A percentile compares a stretch with the other conserved stretches of the same genome.
These are phyloP conservation scores for Podocnemis expansa DNA, from an alignment of 2,113 vertebrate genomes.

Conservation along the genomic window DNA sequence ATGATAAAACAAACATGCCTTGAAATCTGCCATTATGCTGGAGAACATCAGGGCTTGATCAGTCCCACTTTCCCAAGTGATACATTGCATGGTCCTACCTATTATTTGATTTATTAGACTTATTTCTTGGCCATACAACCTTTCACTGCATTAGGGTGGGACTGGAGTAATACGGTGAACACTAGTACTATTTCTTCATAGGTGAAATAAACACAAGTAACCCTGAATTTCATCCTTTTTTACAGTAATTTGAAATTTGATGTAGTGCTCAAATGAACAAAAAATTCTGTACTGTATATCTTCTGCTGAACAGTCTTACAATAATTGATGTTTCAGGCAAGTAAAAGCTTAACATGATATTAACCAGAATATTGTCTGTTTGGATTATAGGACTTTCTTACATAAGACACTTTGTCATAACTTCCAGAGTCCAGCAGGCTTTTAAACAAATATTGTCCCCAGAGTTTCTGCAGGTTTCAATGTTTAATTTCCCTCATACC, in stretches of 20 bases:
- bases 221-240: constrained; percentile 25
- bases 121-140: neutral
- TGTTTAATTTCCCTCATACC: constrained; percentile 42
- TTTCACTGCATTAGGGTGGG: neutral
- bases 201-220: constrained; percentile 8
- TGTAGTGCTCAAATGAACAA: constrained; percentile 18
- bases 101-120: neutral
- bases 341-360: constrained; percentile 31
- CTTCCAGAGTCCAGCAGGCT: constrained; percentile 66
- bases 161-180: constrained; percentile 2
- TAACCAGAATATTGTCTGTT: constrained; percentile 75
- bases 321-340: constrained; percentile 41
- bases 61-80: neutral
- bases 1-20: constrained; percentile 51
- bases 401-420: constrained; percentile 60
- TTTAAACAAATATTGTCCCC: constrained; percentile 65
- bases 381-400: constrained; percentile 73
- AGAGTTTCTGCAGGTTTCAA: constrained; percentile 51
- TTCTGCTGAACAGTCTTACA: constrained; percentile 7
- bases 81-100: neutral
- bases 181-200: neutral
- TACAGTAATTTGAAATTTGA: neutral
- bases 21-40: constrained; percentile 5
- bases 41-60: neutral
- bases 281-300: constrained; percentile 11